Base-by-base conservation (phyloP, 1,140 invertebrate genomes). In the Drosophila bifasciata region DNA sequence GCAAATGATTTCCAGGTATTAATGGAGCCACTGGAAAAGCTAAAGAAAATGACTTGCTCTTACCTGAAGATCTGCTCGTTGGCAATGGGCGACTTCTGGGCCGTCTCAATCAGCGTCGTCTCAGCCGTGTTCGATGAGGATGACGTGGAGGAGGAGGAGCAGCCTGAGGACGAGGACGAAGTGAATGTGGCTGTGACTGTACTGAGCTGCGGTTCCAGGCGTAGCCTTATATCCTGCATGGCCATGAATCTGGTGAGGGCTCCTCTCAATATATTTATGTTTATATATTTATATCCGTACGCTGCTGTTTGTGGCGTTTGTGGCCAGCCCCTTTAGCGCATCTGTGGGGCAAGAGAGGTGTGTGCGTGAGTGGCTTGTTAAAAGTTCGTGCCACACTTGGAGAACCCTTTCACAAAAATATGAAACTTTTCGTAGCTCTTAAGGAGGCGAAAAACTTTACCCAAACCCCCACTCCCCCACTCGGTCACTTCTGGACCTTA, bases 141-240 rank as follows among this genome's bases (percentile, higher is more conserved):
- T 1, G 44, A 16, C 5, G 50, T 32, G 44, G 51, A 32, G 48
- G 64, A 53, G 36, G 53, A 44, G 9, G 70, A 55, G 16, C 49
- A 11, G 7, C 45, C 51, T 17, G 53, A 48, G 40, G 52, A 19
- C 21, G 73, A 36, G 16, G 58, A 43, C 21, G 73, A 46, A n/a
- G 59, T 52, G 68, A 69, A 49, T 40, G 71, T 59, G 43, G 78
- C 88, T 44, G 69, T 86, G 61, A 67, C 81, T 69, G 77, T 88
- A 59, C 53, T 89, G 59, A 76, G 83, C 60, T 84, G 84, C 76
- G 86, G 84, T 68, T 89, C 84, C 50, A 89, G 72, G 51, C 86
- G 79, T 68, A 89, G 66, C 59, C 85, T 80, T 78, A 89, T 89
- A 79, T 89, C 85, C 85, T 89, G 85, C 85, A 89, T 89, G 76